A percentile compares a stretch with the other conserved stretches of the same genome.
phyloP scores from a whole-genome alignment of 2,888 invertebrate species.

The Eudemis profundana region DNA sequence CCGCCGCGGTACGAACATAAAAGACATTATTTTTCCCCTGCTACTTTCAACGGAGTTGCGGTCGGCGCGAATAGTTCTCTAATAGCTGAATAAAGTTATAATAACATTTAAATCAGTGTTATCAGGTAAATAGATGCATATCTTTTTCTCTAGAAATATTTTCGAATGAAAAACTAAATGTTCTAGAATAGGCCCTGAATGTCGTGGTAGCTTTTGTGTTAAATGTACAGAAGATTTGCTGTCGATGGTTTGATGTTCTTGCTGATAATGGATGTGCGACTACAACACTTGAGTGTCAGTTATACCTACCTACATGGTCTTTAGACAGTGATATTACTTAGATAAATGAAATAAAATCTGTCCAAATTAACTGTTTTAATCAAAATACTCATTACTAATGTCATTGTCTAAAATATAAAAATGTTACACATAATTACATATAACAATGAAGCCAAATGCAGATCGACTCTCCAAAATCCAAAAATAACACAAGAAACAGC shows the following conservation, averaged over 20 bases:
- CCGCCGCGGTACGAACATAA: slow-evolving; percentile 34
- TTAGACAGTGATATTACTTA: slow-evolving; percentile 37
- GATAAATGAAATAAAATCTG: slow-evolving; percentile 16
- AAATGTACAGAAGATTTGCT: slow-evolving; percentile 54
- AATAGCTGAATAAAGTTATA: slow-evolving; percentile 68
- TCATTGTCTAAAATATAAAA: slow-evolving; percentile 53
- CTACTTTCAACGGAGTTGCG: slow-evolving; percentile 70
- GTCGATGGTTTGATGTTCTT: slow-evolving; percentile 44
- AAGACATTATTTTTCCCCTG: slow-evolving; percentile 42
- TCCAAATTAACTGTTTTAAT: slow-evolving; percentile 9
- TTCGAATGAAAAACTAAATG: slow-evolving; percentile 77
- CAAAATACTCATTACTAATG: slow-evolving; percentile 49
- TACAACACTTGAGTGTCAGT: slow-evolving; percentile 19
- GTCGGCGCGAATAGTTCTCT: slow-evolving; percentile 65
- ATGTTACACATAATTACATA: slow-evolving; percentile 37
- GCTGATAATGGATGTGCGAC: slow-evolving; percentile 19
- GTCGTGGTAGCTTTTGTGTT: slow-evolving; percentile 78
- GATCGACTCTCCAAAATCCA: slow-evolving; percentile 42
- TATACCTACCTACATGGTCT: slow-evolving; percentile 12
- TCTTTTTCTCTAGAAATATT: slow-evolving; percentile 83
- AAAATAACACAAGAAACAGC: slow-evolving; percentile 64
- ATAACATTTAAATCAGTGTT: slow-evolving; percentile 66
- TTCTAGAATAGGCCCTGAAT: slow-evolving; percentile 78
- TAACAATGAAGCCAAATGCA: slow-evolving; percentile 30
- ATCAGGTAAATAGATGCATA: slow-evolving; percentile 84